A percentile compares a stretch with the other conserved stretches of the same genome.
Evolutionary conservation across 2,797 vertebrate genomes (phyloP).

Genomic region (Cyclura pinguis): DNA sequence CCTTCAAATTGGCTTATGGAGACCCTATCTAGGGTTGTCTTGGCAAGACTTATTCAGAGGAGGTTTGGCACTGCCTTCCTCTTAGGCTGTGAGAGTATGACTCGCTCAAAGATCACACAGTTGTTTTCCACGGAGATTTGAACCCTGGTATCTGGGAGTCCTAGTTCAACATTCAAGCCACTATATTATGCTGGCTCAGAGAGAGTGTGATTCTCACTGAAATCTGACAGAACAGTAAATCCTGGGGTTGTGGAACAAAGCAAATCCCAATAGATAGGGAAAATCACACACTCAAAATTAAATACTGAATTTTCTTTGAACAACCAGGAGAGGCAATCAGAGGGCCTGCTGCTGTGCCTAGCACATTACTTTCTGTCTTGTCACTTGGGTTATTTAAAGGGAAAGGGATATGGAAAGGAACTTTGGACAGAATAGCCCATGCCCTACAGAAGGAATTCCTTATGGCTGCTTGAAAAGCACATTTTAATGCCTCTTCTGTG

Average conservation of each 20-base stretch:
- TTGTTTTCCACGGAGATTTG: too few relatives aligned
- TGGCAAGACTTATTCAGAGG: too few relatives aligned
- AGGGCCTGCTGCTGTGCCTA: slow-evolving; percentile 21
- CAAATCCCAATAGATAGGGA: slow-evolving; percentile 40
- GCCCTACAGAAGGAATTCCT: slow-evolving; percentile 56
- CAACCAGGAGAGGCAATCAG: slow-evolving; percentile 32
- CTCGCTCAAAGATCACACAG: too few relatives aligned
- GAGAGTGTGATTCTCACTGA: slow-evolving; percentile 23
- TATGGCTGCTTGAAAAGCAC: slow-evolving; percentile 68
- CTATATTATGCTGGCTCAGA: too few relatives aligned
- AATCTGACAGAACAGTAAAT: slow-evolving; percentile 52
- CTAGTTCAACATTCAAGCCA: too few relatives aligned
- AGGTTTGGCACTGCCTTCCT: too few relatives aligned
- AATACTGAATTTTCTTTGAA: slow-evolving; percentile 68
- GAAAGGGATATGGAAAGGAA: slow-evolving; percentile 49
- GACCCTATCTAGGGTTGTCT: too few relatives aligned
- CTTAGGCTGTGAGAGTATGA: too few relatives aligned
- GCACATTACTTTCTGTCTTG: slow-evolving; percentile 31
- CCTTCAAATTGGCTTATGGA: too few relatives aligned
- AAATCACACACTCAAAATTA: slow-evolving; percentile 43
- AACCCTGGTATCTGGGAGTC: too few relatives aligned
- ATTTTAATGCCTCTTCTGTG: slow-evolving; percentile 75
- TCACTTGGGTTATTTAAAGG: slow-evolving; percentile 55
- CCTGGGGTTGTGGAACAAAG: slow-evolving; percentile 17
- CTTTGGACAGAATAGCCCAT: slow-evolving; percentile 67